Evolutionary conservation across 2,797 vertebrate genomes (phyloP).

Genomic region (Petrocephalus sullivani): DNA sequence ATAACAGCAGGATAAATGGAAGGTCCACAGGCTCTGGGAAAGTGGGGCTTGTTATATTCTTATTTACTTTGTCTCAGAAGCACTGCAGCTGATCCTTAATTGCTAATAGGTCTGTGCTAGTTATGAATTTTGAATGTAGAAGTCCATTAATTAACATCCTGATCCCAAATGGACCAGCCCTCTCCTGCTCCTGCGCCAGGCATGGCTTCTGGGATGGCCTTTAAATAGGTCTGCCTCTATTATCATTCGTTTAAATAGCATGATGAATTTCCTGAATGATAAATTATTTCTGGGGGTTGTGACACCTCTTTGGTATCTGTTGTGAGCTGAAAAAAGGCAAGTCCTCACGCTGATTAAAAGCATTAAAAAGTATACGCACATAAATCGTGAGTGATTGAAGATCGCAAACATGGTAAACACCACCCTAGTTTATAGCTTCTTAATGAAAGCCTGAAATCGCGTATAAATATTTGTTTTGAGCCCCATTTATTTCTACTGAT

Average conservation of each 20-base stretch:
- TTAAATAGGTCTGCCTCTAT: neutral
- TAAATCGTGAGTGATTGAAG: neutral
- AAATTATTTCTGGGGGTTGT: neutral
- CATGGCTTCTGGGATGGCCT: conserved; percentile 7
- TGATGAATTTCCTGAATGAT: conserved; percentile 8
- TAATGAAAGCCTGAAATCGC: neutral
- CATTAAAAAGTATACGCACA: neutral
- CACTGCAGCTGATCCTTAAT: neutral
- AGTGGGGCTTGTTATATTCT: neutral
- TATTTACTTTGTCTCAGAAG: neutral
- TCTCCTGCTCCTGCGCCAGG: neutral
- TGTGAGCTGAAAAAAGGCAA: neutral
- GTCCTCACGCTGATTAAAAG: no score
- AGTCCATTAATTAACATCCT: neutral
- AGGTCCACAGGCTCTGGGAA: neutral
- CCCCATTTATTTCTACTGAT: neutral
- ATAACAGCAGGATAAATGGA: neutral
- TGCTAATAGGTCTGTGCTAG: neutral
- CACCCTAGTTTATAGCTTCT: neutral
- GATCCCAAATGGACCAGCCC: neutral
- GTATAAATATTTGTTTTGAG: neutral
- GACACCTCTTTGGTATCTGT: neutral
- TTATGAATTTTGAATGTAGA: conserved; percentile 10
- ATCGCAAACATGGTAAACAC: neutral
- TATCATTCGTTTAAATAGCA: neutral